Evolutionary conservation across 2,888 invertebrate genomes (phyloP), one percentile per base, ranked within the genome.

Genomic region (Philopedon plagiatum): DNA sequence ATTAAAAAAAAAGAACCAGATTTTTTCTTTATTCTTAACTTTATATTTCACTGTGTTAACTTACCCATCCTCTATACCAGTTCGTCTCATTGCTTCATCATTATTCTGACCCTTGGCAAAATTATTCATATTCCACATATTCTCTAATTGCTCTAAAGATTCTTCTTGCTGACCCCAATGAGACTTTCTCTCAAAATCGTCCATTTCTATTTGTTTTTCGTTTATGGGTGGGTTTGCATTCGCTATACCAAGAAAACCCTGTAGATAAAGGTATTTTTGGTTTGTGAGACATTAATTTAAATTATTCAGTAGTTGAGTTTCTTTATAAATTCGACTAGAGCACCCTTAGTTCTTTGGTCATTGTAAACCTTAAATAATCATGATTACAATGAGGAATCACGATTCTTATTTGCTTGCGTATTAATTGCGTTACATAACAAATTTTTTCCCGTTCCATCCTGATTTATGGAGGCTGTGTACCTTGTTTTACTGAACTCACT

Each of bases 121-220:
- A 5, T 51, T 46, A 15, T 72, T 75, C 75, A 75, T 75, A 29
- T 75, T 72, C 75, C 75, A 75, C 69, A 75, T 69, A 37, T 72
- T 75, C 62, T 61, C 57, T 41, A 75, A 26, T 29, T 61, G 46
- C 3, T 54, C 68, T 39, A 73, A 46, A 0, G 73, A 21, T 49
- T 73, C 73, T 9, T 60, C 49, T 62, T 73, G 69, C 23, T 73
- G 73, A 44, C 63, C 68, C 68, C 67, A 73, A 13, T 73, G 57
- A 0, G 58, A 5, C 8, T 41, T 56, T 26, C 54, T 39, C 23
- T 56, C 23, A 29, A 56, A 18, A 9, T 7, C 8, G 26, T 49
- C 4, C 1, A 15, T 5, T 15, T 0, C 37, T 2, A 26, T 19
- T 9, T 32, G 34, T 19, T 49, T 49, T 13, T 26, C 13, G 7